Percentiles rank a stretch among this genome's conserved stretches.
Conservation (phyloP, 1,140 invertebrate species). For the Druon quercuslanigerum region DNA sequence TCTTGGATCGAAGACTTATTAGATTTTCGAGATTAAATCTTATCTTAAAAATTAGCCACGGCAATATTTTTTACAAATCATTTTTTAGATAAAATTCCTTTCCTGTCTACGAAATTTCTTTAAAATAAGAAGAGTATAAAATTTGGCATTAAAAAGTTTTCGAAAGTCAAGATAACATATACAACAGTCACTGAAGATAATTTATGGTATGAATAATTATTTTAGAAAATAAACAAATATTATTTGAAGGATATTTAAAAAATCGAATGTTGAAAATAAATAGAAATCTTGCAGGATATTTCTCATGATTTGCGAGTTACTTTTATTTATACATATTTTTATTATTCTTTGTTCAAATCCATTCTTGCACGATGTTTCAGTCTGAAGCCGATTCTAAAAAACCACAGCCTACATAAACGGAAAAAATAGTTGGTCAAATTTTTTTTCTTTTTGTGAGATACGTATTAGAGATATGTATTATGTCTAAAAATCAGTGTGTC, state of each 20-base stretch:
- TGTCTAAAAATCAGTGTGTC: not conserved
- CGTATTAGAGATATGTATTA: slow-evolving; percentile 1
- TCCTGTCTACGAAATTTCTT: too few species aligned
- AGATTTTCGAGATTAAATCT: slow-evolving; percentile 21
- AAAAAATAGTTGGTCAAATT: slow-evolving; percentile 8
- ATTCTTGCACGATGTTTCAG: slow-evolving; percentile 12
- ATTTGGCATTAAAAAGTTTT: too few species aligned
- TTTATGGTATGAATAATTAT: too few species aligned
- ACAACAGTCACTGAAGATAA: too few species aligned
- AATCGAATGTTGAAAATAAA: too few species aligned
- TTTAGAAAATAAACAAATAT: too few species aligned
- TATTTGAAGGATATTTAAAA: too few species aligned
- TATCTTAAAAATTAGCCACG: slow-evolving; percentile 25
- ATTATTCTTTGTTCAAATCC: slow-evolving; percentile 14
- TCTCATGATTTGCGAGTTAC: slow-evolving; percentile 16
- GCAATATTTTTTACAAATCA: slow-evolving; percentile 1
- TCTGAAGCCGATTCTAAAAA: slow-evolving; percentile 17
- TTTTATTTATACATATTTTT: slow-evolving; percentile 4
- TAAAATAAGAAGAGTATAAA: too few species aligned
- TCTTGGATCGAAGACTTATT: slow-evolving; percentile 30
- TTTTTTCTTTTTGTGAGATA: not conserved
- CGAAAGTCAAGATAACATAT: too few species aligned
- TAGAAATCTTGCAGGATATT: not conserved
- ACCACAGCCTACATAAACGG: not conserved
- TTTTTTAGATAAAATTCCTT: too few species aligned